These are phyloP conservation scores for Anguilla rostrata DNA, from an alignment of 2,113 vertebrate species.

Conservation along the genomic window DNA sequence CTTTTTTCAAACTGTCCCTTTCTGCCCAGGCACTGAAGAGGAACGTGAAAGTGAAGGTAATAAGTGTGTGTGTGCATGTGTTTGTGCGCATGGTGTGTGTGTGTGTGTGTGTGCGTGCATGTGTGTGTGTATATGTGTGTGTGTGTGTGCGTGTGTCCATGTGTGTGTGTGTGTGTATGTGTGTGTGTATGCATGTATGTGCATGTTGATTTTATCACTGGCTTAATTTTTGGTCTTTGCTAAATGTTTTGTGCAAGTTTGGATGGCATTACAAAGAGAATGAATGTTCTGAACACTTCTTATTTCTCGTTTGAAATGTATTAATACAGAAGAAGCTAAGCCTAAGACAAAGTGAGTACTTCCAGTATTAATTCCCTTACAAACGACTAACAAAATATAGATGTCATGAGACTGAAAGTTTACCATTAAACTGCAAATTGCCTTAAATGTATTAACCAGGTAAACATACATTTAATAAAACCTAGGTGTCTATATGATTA, in stretches of 20 bases:
- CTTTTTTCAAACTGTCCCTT: background rate
- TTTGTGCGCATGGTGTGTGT: background rate
- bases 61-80: background rate
- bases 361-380: too few species aligned
- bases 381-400: too few species aligned
- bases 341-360: slow-evolving; percentile 79
- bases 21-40: background rate
- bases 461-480: too few species aligned
- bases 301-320: slow-evolving; percentile 4
- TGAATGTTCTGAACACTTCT: background rate
- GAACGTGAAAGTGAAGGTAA: slow-evolving; percentile 1
- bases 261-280: background rate
- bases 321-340: slow-evolving; percentile 66
- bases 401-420: background rate
- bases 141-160: background rate
- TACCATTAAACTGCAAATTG: too few species aligned
- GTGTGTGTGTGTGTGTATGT: background rate
- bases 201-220: too few species aligned
- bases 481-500: too few species aligned
- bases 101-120: background rate
- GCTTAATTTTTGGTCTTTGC: background rate
- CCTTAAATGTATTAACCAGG: too few species aligned
- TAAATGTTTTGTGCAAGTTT: too few species aligned
- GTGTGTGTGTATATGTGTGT: background rate
- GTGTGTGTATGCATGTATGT: background rate